A percentile compares a stretch with the other conserved stretches of the same genome.
These are phyloP conservation scores for Archips xylosteana DNA, from an alignment of 2,888 invertebrate species.

Conservation along the genomic window DNA sequence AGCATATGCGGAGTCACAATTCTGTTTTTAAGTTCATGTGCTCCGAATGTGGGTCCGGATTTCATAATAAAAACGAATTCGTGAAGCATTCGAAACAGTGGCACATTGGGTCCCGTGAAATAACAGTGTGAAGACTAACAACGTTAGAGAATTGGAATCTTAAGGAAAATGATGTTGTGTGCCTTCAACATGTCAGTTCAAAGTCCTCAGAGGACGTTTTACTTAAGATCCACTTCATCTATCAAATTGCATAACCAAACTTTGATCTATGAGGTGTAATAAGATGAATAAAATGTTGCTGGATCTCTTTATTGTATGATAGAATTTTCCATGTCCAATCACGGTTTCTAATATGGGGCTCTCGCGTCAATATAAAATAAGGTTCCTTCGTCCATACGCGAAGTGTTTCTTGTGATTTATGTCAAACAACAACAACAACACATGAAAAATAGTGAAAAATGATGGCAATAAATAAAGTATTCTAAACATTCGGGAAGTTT, in stretches of 20 bases:
- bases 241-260: no score
- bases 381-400: background rate
- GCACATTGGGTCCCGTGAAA: slow-evolving; percentile 42
- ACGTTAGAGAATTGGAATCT: background rate
- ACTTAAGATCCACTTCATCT: no score
- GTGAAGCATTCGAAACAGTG: slow-evolving; percentile 51
- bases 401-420: no score
- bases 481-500: background rate
- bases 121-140: background rate
- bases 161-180: background rate
- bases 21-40: slow-evolving; percentile 53
- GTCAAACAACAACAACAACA: background rate
- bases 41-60: slow-evolving; percentile 51
- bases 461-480: background rate
- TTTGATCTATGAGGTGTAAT: no score
- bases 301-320: no score
- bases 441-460: background rate
- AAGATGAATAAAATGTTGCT: no score
- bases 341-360: no score
- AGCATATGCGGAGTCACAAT: slow-evolving; percentile 72
- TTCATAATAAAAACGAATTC: slow-evolving; percentile 51
- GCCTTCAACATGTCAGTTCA: no score
- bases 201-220: no score
- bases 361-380: background rate
- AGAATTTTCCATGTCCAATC: no score